Base-by-base conservation (phyloP, 2,888 invertebrate genomes). In the Macrosoma leucophasiata region DNA sequence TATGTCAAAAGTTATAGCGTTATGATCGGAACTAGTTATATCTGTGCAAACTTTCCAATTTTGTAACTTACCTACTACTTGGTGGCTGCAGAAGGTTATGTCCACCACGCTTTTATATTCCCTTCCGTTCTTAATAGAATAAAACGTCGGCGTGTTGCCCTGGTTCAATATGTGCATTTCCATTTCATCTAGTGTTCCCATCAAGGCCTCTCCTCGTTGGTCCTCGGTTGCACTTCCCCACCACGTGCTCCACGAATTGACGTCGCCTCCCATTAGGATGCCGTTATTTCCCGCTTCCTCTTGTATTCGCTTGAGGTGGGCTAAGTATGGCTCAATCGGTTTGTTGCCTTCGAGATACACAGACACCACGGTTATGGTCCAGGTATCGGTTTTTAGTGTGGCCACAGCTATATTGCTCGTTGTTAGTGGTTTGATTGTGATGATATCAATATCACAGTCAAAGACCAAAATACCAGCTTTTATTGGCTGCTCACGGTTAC, bases 241-340 rank as follows among this genome's bases (percentile, higher is more conserved):
- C 47, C 46, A 46, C 1, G 17, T 11, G 12, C 41, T 49, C 39
- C 35, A 36, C 1, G 50, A 42, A 12, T 52, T 52, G 3, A 27
- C 33, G 22, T 50, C 52, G 0, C 50, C 49, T 10, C 33, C 50
- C n/a, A 52, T 17, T 3, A 47, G 18, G 5, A 43, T 1, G 4
- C 26, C 37, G 6, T 18, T 17, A 1, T 13, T 19, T 15, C 13
- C 26, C 2, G 34, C 4, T 20, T 32, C 14, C 4, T 15, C 4
- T 6, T 12, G 7, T 6, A 33, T 15, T 3, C 9, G 18, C 11
- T 13, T 14, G 7, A 41, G 10, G 3, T 26, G 21, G 1, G 26
- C 18, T 6, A 39, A 4, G 20, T 41, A 33, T 7, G 37, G 41
- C 1, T 32, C 34, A 2, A 39, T 31, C 1, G 33, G 28, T 9